Conservation (phyloP, 2,888 invertebrate species). For the Clivina fossor region DNA sequence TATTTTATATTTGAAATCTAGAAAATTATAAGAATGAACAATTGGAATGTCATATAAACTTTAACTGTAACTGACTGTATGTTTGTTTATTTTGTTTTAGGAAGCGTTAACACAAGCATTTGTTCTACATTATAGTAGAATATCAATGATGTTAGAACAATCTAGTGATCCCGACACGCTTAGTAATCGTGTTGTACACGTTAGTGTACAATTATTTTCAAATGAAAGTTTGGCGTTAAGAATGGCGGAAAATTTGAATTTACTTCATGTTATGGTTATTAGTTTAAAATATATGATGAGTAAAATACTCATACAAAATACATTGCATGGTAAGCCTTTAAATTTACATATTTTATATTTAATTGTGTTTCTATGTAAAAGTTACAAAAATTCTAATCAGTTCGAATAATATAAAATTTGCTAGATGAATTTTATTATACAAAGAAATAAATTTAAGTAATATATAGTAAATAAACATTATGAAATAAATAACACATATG, state of each 20-base stretch:
- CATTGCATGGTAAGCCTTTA: slow-evolving; percentile 69
- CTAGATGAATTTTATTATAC: too few relatives aligned
- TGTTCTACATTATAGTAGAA: slow-evolving; percentile 94
- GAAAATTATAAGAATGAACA: too few relatives aligned
- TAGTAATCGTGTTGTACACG: slow-evolving; percentile 95
- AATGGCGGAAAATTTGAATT: slow-evolving; percentile 87
- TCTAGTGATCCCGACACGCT: slow-evolving; percentile 86
- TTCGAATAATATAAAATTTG: too few relatives aligned
- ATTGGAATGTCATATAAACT: too few relatives aligned
- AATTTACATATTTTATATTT: slow-evolving; percentile 1
- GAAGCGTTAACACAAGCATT: slow-evolving; percentile 92
- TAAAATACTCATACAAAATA: slow-evolving; percentile 84
- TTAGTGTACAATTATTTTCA: slow-evolving; percentile 94
- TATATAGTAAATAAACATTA: too few relatives aligned
- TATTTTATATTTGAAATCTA: too few relatives aligned
- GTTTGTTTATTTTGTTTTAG: slow-evolving; percentile 54
- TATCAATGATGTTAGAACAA: slow-evolving; percentile 85
- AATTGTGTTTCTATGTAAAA: too few relatives aligned
- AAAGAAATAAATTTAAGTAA: too few relatives aligned
- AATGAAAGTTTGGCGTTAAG: slow-evolving; percentile 88
- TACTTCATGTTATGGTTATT: slow-evolving; percentile 91
- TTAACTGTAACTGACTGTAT: too few relatives aligned
- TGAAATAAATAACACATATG: too few relatives aligned
- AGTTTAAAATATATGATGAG: slow-evolving; percentile 92
- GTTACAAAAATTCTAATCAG: too few relatives aligned